Conservation (phyloP, 2,797 vertebrate species). For the Agapornis canus region DNA sequence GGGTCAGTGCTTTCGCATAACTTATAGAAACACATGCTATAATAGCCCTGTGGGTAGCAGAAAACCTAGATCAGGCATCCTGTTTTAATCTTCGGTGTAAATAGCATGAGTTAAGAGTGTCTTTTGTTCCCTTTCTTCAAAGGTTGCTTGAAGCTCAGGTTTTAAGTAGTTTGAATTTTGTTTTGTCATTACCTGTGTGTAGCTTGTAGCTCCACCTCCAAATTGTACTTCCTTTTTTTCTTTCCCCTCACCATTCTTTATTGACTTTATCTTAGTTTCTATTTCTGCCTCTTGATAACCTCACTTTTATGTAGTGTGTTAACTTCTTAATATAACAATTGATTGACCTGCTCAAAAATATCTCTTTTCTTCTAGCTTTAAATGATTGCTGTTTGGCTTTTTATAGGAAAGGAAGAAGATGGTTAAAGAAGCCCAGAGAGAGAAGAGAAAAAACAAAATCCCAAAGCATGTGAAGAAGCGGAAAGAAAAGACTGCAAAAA, state of each 20-base stretch:
- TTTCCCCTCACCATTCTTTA: background rate
- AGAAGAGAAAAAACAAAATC: constrained; percentile 90
- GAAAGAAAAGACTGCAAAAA: constrained; percentile 90
- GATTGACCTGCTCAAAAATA: background rate
- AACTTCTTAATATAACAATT: background rate
- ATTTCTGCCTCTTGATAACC: background rate
- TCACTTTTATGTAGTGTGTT: background rate
- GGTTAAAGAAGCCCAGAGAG: constrained; percentile 92
- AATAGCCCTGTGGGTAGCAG: background rate
- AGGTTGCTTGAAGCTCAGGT: background rate
- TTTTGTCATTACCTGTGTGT: background rate
- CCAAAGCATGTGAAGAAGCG: constrained; percentile 95
- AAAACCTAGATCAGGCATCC: background rate
- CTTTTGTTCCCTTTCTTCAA: background rate
- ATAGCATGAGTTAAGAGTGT: background rate
- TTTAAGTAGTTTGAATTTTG: background rate
- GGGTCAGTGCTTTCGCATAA: background rate
- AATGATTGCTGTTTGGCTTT: background rate
- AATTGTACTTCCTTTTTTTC: background rate
- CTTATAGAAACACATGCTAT: background rate
- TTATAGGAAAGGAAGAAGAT: constrained; percentile 90
- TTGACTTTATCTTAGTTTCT: background rate
- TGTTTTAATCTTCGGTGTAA: background rate
- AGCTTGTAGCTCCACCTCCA: background rate
- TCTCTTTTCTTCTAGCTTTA: background rate